Percentiles rank a stretch among this genome's conserved stretches.
Evolutionary conservation across 2,888 invertebrate species (phyloP).

Genomic region (Zonitis immaculata): DNA sequence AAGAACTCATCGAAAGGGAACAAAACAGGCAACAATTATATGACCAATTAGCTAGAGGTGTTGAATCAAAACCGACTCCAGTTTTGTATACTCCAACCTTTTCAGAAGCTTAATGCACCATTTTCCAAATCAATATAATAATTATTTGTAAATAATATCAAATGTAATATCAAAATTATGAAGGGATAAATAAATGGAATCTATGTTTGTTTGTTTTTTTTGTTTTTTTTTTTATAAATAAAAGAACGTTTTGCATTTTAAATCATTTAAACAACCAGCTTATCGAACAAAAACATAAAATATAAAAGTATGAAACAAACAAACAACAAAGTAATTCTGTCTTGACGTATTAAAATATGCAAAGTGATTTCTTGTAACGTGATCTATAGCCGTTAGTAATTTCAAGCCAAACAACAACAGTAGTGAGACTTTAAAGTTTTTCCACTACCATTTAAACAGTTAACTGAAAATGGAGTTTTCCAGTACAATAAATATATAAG

Average conservation of each 20-base stretch:
- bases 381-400: not conserved
- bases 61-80: slow-evolving; percentile 34
- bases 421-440: not conserved
- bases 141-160: not conserved
- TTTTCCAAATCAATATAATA: not conserved
- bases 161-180: not conserved
- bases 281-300: no score
- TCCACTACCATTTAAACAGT: no score
- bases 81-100: slow-evolving; percentile 32
- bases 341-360: not conserved
- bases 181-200: not conserved
- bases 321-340: no score
- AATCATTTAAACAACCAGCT: no score
- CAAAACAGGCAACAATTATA: slow-evolving; percentile 57
- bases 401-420: not conserved
- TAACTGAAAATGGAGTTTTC: no score
- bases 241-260: no score
- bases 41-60: slow-evolving; percentile 35
- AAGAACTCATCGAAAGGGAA: slow-evolving; percentile 66
- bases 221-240: not conserved
- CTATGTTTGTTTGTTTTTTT: no score
- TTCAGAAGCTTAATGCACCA: slow-evolving; percentile 7
- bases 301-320: no score
- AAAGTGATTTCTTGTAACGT: not conserved
- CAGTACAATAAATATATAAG: not conserved